A percentile compares a stretch with the other conserved stretches of the same genome.
These are phyloP conservation scores for Chirona hameri DNA, from an alignment of 2,888 invertebrate genomes.

Conservation along the genomic window DNA sequence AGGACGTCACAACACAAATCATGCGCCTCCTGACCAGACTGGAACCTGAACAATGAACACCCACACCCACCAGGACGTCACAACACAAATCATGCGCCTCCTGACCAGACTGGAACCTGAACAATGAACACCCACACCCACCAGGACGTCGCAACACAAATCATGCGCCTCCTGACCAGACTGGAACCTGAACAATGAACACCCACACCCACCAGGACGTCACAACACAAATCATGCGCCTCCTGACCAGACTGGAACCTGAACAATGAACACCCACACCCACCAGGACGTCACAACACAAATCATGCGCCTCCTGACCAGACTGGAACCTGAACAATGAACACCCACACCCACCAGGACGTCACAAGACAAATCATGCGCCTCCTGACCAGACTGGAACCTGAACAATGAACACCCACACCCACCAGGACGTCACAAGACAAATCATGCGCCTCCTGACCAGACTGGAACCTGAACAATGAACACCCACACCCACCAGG, in stretches of 20 bases:
- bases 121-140: background rate
- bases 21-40: conserved; percentile 57
- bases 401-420: conserved; percentile 40
- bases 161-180: conserved; percentile 58
- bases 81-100: conserved; percentile 60
- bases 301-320: conserved; percentile 59
- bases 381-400: conserved; percentile 55
- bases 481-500: background rate
- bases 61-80: background rate
- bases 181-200: conserved; percentile 46
- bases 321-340: conserved; percentile 47
- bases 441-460: conserved; percentile 59
- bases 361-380: conserved; percentile 52
- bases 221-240: conserved; percentile 54
- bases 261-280: background rate
- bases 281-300: background rate
- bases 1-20: too few species aligned
- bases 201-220: background rate
- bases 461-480: conserved; percentile 49
- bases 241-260: conserved; percentile 55
- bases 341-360: background rate
- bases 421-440: background rate
- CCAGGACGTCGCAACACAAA: too few species aligned
- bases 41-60: conserved; percentile 45
- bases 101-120: conserved; percentile 52